These are phyloP conservation scores for Cydia pomonella DNA, from an alignment of 1,140 invertebrate species.

Conservation along the genomic window DNA sequence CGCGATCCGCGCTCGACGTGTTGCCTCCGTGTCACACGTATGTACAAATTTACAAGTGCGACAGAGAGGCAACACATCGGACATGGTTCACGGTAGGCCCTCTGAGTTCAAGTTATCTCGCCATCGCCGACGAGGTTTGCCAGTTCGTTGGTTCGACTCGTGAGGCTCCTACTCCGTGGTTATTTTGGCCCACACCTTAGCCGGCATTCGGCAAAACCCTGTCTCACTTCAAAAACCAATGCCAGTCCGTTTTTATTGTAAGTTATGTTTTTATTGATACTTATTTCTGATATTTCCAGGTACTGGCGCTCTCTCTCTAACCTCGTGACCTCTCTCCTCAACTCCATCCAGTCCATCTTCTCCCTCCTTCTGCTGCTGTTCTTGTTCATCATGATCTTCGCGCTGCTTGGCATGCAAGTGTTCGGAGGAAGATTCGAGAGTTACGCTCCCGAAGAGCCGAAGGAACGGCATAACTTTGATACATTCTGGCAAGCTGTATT, in stretches of 20 bases:
- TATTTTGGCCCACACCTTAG: too few species aligned
- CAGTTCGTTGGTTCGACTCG: too few species aligned
- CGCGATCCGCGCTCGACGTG: too few species aligned
- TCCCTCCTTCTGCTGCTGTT: constrained; percentile 98
- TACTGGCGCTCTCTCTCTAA: constrained; percentile 99
- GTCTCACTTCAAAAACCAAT: neutral
- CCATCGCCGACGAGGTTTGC: too few species aligned
- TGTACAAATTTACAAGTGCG: too few species aligned
- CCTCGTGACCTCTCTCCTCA: constrained; percentile 97
- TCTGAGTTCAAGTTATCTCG: too few species aligned
- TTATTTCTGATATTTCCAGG: constrained; percentile 80
- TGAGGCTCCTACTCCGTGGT: too few species aligned
- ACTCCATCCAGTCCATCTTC: constrained; percentile 99
- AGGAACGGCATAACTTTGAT: constrained; percentile 97
- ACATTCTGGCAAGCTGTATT: constrained; percentile 98
- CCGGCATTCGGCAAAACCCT: too few species aligned
- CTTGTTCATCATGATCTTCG: constrained; percentile 99
- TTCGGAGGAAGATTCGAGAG: constrained; percentile 96
- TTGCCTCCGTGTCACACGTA: too few species aligned
- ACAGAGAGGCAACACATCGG: too few species aligned
- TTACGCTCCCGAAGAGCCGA: constrained; percentile 90
- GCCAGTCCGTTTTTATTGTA: neutral
- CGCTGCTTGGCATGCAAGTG: constrained; percentile 98
- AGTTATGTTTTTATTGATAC: neutral
- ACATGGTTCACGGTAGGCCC: too few species aligned